Evolutionary conservation across 2,113 vertebrate genomes (phyloP).

Genomic region (Scolopax mira): DNA sequence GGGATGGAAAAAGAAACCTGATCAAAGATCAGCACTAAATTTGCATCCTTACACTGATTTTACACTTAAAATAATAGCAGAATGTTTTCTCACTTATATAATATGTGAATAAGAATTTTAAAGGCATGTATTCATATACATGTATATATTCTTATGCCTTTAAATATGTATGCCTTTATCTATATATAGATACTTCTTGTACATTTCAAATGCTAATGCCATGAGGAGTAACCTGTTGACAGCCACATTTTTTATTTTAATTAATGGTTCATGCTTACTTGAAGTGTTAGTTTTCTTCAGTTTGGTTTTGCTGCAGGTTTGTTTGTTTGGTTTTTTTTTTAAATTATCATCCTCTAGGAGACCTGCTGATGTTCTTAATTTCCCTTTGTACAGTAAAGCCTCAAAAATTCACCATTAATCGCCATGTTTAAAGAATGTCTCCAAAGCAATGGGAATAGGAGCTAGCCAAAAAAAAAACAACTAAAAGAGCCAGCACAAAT

Average conservation of each 20-base stretch:
- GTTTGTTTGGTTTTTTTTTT: not conserved
- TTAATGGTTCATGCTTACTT: not conserved
- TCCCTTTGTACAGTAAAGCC: not conserved
- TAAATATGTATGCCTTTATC: not conserved
- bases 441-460: not conserved
- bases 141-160: not conserved
- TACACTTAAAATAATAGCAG: not conserved
- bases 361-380: not conserved
- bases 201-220: not conserved
- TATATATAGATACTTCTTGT: not conserved
- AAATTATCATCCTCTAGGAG: not conserved
- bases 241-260: not conserved
- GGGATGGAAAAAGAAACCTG: not conserved
- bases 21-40: not conserved
- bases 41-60: not conserved
- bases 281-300: not conserved
- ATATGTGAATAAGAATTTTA: not conserved
- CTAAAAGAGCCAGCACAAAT: not conserved
- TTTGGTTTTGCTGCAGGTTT: too few species aligned
- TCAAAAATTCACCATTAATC: not conserved
- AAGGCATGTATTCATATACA: not conserved
- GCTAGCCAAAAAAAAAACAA: not conserved
- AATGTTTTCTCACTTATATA: not conserved
- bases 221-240: not conserved
- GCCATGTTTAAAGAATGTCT: not conserved